These are phyloP conservation scores for Herminia tarsipennalis DNA, from an alignment of 2,888 invertebrate genomes.

Conservation along the genomic window DNA sequence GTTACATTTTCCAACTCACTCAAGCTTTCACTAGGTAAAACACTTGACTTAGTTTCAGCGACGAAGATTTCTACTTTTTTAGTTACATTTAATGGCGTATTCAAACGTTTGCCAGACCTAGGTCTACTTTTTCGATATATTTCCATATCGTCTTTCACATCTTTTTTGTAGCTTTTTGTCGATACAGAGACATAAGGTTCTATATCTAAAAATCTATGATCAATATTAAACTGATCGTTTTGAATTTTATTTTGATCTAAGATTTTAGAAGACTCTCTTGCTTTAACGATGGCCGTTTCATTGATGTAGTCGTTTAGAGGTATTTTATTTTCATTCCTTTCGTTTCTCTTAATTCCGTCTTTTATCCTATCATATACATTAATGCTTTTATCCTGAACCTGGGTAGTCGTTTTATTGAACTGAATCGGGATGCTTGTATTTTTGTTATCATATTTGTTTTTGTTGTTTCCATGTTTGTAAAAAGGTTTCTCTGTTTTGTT, in stretches of 20 bases:
- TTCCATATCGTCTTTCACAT: conserved; percentile 43
- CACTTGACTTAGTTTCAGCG: conserved; percentile 45
- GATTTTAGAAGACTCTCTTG: conserved; percentile 63
- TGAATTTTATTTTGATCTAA: conserved; percentile 70
- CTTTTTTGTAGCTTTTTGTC: conserved; percentile 51
- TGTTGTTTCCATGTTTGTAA: conserved; percentile 51
- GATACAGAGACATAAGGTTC: conserved; percentile 49
- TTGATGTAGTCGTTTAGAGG: conserved; percentile 60
- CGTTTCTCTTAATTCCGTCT: conserved; percentile 42
- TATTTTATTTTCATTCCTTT: conserved; percentile 58
- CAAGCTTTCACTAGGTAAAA: conserved; percentile 43
- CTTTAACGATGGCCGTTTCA: conserved; percentile 59
- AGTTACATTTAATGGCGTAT: conserved; percentile 63
- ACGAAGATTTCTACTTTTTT: conserved; percentile 41
- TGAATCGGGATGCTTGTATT: conserved; percentile 17
- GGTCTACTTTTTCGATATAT: conserved; percentile 49
- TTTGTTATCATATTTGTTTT: conserved; percentile 42
- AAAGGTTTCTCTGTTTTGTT: conserved; percentile 74
- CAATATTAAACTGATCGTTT: conserved; percentile 64
- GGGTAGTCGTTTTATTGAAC: conserved; percentile 32
- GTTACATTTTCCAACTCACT: conserved; percentile 52
- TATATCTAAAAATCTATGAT: conserved; percentile 67
- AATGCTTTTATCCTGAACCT: conserved; percentile 27
- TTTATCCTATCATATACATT: conserved; percentile 38
- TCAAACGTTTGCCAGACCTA: conserved; percentile 66